phyloP scores from a whole-genome alignment of 1,140 invertebrate genomes.

The Lepeophtheirus salmonis region DNA sequence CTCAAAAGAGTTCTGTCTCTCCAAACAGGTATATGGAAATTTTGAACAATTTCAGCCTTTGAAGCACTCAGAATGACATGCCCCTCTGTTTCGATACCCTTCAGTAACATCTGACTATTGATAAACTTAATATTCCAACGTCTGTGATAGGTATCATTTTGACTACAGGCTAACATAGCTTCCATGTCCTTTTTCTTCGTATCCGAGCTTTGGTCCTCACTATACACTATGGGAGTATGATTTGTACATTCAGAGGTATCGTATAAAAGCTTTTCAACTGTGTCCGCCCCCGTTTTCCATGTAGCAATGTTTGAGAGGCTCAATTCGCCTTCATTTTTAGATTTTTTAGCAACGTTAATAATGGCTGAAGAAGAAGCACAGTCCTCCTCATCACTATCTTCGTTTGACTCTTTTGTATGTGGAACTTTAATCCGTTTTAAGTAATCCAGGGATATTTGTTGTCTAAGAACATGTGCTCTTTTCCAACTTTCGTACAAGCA shows the following conservation, averaged over 20 bases:
- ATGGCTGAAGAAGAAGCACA: not conserved
- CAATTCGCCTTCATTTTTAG: constrained; percentile 11
- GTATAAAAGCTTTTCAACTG: not conserved
- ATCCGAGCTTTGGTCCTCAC: constrained; percentile 58
- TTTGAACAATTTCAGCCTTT: constrained; percentile 77
- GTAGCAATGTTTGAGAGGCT: constrained; percentile 8
- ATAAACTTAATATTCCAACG: constrained; percentile 70
- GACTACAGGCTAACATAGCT: constrained; percentile 60
- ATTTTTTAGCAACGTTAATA: not conserved
- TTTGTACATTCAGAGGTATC: constrained; percentile 35
- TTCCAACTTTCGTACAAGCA: constrained; percentile 24
- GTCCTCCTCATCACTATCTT: not conserved
- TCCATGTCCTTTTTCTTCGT: constrained; percentile 49
- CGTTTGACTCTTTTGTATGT: not conserved
- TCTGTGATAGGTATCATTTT: constrained; percentile 65
- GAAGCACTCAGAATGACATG: constrained; percentile 91
- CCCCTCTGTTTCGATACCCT: constrained; percentile 65
- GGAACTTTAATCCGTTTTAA: not conserved
- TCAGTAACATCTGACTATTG: constrained; percentile 18
- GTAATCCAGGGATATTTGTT: constrained; percentile 27
- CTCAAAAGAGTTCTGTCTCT: constrained; percentile 63
- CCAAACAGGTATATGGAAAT: constrained; percentile 78
- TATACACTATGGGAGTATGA: constrained; percentile 77
- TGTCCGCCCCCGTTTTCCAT: not conserved
- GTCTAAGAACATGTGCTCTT: constrained; percentile 56